A percentile compares a stretch with the other conserved stretches of the same genome.
Conservation (phyloP, 2,888 invertebrate species). For the Tuberolachnus salignus region DNA sequence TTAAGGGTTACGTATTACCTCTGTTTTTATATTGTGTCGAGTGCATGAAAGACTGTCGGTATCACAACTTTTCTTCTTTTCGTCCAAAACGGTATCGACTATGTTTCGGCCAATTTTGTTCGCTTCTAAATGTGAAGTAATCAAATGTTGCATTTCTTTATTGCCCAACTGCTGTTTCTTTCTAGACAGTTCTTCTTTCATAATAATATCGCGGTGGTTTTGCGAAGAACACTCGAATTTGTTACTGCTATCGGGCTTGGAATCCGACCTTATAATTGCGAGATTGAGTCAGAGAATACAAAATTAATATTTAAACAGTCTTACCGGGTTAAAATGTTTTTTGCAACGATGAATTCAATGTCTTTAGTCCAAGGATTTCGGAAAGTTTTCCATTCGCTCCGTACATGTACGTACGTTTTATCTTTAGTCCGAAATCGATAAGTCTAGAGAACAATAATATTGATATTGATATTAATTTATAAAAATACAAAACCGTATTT, state of each 20-base stretch:
- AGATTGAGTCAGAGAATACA: neutral
- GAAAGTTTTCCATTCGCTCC: conserved; percentile 87
- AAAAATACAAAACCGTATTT: neutral
- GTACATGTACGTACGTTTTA: conserved; percentile 74
- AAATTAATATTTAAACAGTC: neutral
- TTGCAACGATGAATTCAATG: conserved; percentile 69
- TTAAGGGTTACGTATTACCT: too few relatives aligned
- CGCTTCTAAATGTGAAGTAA: conserved; percentile 79
- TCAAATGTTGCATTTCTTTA: conserved; percentile 72
- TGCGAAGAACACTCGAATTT: conserved; percentile 48
- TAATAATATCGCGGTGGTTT: conserved; percentile 25
- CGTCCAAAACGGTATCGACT: conserved; percentile 76
- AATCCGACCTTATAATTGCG: conserved; percentile 16
- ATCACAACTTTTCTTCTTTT: conserved; percentile 64
- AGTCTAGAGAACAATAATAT: conserved; percentile 62
- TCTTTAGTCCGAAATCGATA: conserved; percentile 83
- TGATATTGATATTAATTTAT: neutral
- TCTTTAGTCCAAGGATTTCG: conserved; percentile 96
- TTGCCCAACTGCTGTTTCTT: conserved; percentile 55
- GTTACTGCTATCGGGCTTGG: conserved; percentile 39
- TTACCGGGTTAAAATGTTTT: conserved; percentile 42
- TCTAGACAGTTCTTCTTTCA: conserved; percentile 5
- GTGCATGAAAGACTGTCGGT: conserved; percentile 62
- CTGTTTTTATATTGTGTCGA: neutral
- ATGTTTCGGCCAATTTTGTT: conserved; percentile 85